Conservation (phyloP, 2,888 invertebrate genomes). For the Patella ulyssiponensis region DNA sequence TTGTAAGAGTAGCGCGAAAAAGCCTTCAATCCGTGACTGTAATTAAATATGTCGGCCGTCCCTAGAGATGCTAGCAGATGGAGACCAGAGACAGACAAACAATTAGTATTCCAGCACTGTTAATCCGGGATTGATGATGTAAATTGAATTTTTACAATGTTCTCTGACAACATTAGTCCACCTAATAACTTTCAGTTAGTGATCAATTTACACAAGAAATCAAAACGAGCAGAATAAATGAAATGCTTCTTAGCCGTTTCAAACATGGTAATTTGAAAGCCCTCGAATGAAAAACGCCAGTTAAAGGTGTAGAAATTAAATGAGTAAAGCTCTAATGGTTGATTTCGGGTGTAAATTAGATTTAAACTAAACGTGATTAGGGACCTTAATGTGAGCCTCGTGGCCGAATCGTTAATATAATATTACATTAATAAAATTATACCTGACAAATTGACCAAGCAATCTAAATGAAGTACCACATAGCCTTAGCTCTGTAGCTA, state of each 20-base stretch:
- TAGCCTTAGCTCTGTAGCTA: too few species aligned
- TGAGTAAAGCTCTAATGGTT: too few species aligned
- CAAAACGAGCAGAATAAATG: neutral
- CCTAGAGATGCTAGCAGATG: neutral
- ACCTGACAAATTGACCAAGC: too few species aligned
- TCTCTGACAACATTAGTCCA: slow-evolving; percentile 4
- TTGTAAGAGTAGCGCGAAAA: too few species aligned
- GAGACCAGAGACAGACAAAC: neutral
- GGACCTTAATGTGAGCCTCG: too few species aligned
- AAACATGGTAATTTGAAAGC: neutral
- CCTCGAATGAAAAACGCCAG: neutral
- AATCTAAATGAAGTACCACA: too few species aligned
- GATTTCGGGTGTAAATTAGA: too few species aligned
- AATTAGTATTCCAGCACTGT: slow-evolving; percentile 3
- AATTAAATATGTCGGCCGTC: slow-evolving; percentile 6
- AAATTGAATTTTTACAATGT: slow-evolving; percentile 9
- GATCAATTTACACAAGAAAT: neutral
- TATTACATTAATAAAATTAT: too few species aligned
- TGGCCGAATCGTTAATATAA: too few species aligned
- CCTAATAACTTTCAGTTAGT: slow-evolving; percentile 1
- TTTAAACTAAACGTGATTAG: too few species aligned
- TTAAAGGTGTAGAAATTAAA: too few species aligned
- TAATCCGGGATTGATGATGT: slow-evolving; percentile 5
- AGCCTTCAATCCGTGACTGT: slow-evolving; percentile 28
- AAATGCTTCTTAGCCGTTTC: neutral